Conservation (phyloP, 2,113 vertebrate species). For the Struthio camelus region DNA sequence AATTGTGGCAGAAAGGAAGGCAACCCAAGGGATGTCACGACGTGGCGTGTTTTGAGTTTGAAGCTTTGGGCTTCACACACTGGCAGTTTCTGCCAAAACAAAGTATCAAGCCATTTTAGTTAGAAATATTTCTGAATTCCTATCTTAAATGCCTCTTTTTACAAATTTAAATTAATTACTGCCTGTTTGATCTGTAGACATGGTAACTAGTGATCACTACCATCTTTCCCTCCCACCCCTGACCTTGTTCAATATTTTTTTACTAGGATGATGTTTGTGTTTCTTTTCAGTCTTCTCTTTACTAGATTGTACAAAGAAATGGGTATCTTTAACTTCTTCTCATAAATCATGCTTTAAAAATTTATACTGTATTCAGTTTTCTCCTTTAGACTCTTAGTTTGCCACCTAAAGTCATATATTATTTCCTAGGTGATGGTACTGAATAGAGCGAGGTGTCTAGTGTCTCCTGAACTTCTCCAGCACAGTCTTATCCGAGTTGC, state of each 20-base stretch:
- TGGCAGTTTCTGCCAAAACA: background rate
- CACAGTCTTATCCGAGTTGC: no score
- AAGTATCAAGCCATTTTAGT: background rate
- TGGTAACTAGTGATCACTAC: background rate
- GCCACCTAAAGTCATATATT: background rate
- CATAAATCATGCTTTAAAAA: background rate
- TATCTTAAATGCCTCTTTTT: background rate
- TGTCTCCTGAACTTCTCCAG: background rate
- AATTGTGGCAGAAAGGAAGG: background rate
- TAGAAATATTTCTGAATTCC: background rate
- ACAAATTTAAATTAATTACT: background rate
- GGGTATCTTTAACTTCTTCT: background rate
- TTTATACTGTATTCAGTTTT: background rate
- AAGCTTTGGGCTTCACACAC: background rate
- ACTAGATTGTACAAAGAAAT: background rate
- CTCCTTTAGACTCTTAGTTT: background rate
- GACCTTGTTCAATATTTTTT: background rate
- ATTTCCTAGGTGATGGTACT: background rate
- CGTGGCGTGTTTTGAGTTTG: background rate
- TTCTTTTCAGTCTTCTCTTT: background rate
- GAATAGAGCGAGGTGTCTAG: background rate
- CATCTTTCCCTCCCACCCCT: background rate
- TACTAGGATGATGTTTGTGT: background rate
- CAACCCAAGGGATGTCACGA: background rate
- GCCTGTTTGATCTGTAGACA: background rate